These are phyloP conservation scores for Tychaedon coryphoeus DNA, from an alignment of 2,113 vertebrate genomes.

Conservation along the genomic window DNA sequence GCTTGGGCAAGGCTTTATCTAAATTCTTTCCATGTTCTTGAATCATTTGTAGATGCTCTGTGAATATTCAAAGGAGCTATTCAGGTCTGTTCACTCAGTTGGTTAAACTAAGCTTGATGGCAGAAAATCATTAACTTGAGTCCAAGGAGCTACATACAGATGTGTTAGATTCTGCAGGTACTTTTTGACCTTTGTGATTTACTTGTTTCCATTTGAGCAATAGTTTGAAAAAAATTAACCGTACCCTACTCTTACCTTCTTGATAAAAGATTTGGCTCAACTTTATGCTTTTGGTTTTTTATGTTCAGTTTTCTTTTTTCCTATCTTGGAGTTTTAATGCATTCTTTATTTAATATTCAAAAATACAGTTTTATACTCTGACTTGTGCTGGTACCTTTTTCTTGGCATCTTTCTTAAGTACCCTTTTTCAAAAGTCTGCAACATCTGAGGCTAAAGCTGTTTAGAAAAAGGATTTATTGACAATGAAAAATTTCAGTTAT, in stretches of 20 bases:
- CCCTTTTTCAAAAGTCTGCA: neutral
- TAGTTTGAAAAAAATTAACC: neutral
- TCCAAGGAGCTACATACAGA: neutral
- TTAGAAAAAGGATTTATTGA: neutral
- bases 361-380: neutral
- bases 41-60: neutral
- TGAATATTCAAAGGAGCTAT: neutral
- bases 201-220: neutral
- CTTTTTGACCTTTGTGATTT: neutral
- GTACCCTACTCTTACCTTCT: neutral
- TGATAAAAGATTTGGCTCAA: neutral
- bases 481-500: neutral
- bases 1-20: neutral
- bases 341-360: neutral
- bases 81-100: neutral
- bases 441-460: neutral
- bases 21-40: neutral
- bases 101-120: neutral
- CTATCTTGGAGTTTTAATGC: neutral
- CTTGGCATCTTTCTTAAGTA: neutral
- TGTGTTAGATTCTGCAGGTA: neutral
- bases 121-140: neutral
- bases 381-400: neutral
- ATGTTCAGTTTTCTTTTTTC: neutral
- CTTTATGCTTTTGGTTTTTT: neutral